Conservation (phyloP, 2,888 invertebrate species). For the Argynnis bischoffii region DNA sequence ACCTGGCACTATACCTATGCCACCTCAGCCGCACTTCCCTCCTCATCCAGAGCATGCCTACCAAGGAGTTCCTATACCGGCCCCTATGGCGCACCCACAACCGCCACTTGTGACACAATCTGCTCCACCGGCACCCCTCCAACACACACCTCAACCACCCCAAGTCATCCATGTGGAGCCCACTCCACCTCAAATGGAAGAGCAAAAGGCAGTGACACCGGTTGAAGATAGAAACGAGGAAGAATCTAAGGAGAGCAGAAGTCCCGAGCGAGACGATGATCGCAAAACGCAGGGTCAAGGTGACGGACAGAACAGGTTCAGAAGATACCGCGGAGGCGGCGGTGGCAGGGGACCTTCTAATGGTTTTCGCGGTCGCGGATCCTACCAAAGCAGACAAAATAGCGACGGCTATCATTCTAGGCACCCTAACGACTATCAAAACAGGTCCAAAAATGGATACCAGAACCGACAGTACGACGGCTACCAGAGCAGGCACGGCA, state of each 20-base stretch:
- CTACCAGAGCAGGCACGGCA: conserved; percentile 63
- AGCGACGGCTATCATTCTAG: conserved; percentile 63
- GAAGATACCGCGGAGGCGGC: conserved; percentile 58
- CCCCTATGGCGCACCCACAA: conserved; percentile 46
- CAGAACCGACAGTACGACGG: conserved; percentile 64
- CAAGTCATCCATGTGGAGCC: conserved; percentile 44
- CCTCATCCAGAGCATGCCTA: conserved; percentile 80
- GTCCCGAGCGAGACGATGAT: conserved; percentile 67
- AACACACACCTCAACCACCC: conserved; percentile 43
- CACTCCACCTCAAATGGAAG: conserved; percentile 44
- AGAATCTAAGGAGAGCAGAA: conserved; percentile 62
- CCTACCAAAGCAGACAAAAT: conserved; percentile 59
- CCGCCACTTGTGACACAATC: conserved; percentile 41
- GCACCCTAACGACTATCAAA: conserved; percentile 61
- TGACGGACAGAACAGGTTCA: conserved; percentile 67
- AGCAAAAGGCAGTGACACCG: conserved; percentile 49
- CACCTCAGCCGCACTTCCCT: conserved; percentile 79
- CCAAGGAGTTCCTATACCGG: conserved; percentile 63
- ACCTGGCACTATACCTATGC: conserved; percentile 81
- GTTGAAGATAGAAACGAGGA: conserved; percentile 57
- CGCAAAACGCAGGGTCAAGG: conserved; percentile 70
- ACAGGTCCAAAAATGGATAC: conserved; percentile 61
- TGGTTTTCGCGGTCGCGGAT: conserved; percentile 69
- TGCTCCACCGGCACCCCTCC: conserved; percentile 44
- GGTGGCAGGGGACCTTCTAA: conserved; percentile 68